phyloP scores from a whole-genome alignment of 2,888 invertebrate genomes.

The Lasioglossum vierecki region DNA sequence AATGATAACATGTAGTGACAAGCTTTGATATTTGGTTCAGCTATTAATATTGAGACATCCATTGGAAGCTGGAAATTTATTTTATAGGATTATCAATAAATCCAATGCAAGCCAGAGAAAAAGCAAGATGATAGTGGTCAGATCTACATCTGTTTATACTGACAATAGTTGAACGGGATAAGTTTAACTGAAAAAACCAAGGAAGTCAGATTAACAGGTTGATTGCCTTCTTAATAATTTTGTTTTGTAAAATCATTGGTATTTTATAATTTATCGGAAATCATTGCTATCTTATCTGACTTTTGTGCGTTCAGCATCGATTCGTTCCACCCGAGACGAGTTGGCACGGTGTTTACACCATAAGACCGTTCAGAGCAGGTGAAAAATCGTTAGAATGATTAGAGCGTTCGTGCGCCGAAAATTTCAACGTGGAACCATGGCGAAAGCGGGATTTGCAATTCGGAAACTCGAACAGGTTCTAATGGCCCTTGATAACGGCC shows the following conservation, averaged over 20 bases:
- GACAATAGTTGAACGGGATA: too few relatives aligned
- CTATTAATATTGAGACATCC: too few relatives aligned
- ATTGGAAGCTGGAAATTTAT: too few relatives aligned
- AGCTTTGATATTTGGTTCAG: too few relatives aligned
- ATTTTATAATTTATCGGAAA: too few relatives aligned
- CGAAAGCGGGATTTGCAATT: slow-evolving; percentile 1
- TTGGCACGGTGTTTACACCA: neutral
- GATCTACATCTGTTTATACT: too few relatives aligned
- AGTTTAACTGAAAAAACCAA: too few relatives aligned
- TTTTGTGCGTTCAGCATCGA: neutral
- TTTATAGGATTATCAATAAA: too few relatives aligned
- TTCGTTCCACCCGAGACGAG: neutral
- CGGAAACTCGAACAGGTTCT: neutral
- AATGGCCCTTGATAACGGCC: slow-evolving; percentile 49
- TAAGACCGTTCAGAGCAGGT: neutral
- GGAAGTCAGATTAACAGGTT: neutral
- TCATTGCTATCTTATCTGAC: neutral
- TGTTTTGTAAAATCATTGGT: neutral
- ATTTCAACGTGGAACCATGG: neutral
- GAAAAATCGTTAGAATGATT: neutral
- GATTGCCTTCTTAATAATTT: neutral
- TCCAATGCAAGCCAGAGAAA: too few relatives aligned
- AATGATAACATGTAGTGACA: too few relatives aligned
- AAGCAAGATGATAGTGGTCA: too few relatives aligned
- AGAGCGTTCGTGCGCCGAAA: neutral